A percentile compares a stretch with the other conserved stretches of the same genome.
Evolutionary conservation across 2,888 invertebrate genomes (phyloP).

Genomic region (Eupithecia centaureata): DNA sequence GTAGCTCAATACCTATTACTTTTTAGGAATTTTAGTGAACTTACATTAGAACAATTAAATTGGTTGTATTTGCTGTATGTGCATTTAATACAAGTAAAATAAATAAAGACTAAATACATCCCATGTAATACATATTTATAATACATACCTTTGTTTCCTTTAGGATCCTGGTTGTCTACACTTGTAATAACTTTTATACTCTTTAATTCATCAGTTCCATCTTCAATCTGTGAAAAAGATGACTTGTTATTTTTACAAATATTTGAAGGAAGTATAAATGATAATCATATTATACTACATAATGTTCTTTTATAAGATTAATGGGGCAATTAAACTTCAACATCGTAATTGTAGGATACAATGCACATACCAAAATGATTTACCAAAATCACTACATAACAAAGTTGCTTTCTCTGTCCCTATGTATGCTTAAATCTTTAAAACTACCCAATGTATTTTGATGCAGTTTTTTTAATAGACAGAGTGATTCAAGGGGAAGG

Average conservation of each 20-base stretch:
- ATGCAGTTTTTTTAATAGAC: too few species aligned
- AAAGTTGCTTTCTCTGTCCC: too few species aligned
- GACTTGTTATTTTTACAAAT: neutral
- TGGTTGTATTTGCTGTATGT: neutral
- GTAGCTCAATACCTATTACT: too few species aligned
- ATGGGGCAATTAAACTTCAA: neutral
- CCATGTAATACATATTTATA: too few species aligned
- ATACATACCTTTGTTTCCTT: conserved; percentile 47
- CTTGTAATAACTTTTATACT: conserved; percentile 68
- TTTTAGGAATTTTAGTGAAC: neutral
- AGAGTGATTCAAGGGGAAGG: too few species aligned
- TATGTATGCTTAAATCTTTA: too few species aligned
- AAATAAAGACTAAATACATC: neutral
- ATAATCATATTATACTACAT: neutral
- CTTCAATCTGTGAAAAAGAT: conserved; percentile 59
- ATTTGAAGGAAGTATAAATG: neutral
- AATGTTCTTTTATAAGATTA: neutral
- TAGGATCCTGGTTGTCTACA: conserved; percentile 50
- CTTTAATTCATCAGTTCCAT: conserved; percentile 64
- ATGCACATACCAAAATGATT: neutral
- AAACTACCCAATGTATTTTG: too few species aligned
- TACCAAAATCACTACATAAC: too few species aligned
- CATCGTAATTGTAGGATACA: neutral
- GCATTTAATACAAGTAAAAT: neutral
- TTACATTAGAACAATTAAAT: neutral